Evolutionary conservation across 1,140 invertebrate species (phyloP).

Genomic region (Bombus sibiricus): DNA sequence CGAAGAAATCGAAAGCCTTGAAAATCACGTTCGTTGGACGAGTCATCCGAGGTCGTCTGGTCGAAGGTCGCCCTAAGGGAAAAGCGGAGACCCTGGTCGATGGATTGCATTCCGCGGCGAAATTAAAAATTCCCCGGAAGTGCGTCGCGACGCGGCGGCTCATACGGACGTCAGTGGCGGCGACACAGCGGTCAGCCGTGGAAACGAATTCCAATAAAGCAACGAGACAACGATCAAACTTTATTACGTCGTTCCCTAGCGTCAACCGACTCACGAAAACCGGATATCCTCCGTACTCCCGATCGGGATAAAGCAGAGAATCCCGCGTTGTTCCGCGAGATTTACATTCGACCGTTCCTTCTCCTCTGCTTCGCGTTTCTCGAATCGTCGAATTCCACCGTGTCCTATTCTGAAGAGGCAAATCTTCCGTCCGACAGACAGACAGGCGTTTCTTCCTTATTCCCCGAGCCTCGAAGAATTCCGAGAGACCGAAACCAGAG

Average conservation of each 20-base stretch:
- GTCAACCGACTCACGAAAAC: constrained; percentile 31
- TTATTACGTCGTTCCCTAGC: constrained; percentile 32
- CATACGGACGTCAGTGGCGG: neutral
- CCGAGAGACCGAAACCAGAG: constrained; percentile 11
- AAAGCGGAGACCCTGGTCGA: neutral
- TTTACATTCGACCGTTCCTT: constrained; percentile 74
- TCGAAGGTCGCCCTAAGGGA: neutral
- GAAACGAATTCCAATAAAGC: constrained; percentile 44
- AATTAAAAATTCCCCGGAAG: constrained; percentile 31
- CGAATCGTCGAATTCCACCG: constrained; percentile 40
- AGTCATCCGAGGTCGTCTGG: neutral
- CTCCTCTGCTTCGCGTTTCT: neutral
- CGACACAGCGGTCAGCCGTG: neutral
- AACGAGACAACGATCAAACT: constrained; percentile 52
- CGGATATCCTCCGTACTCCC: constrained; percentile 48
- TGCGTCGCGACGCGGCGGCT: neutral
- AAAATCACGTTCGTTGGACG: neutral
- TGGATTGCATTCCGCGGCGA: neutral
- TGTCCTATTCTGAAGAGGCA: constrained; percentile 28
- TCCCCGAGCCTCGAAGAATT: constrained; percentile 58
- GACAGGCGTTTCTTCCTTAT: constrained; percentile 68
- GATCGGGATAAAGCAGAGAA: constrained; percentile 71
- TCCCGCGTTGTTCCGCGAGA: constrained; percentile 74
- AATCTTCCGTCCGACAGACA: constrained; percentile 54
- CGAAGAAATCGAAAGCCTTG: neutral